Evolutionary conservation across 2,113 vertebrate species (phyloP).

Genomic region (Cololabis saira): DNA sequence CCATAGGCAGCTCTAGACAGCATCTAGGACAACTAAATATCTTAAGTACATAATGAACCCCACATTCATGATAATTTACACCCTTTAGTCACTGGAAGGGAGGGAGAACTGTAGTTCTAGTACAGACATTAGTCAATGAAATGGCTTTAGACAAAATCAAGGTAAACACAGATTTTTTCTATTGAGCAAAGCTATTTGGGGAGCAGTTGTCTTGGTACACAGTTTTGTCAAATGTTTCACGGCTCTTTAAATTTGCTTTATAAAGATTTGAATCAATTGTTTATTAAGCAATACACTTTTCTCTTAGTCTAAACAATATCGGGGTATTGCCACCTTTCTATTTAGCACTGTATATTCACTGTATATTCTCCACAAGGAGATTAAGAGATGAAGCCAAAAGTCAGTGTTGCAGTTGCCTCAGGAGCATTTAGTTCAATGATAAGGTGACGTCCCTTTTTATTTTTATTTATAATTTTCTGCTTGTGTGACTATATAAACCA

Average conservation of each 20-base stretch:
- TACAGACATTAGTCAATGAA: constrained; percentile 58
- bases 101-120: constrained; percentile 48
- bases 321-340: constrained; percentile 57
- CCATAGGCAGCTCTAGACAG: no score
- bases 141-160: constrained; percentile 72
- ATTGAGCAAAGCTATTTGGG: constrained; percentile 51
- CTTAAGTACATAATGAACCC: constrained; percentile 66
- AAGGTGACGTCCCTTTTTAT: constrained; percentile 64
- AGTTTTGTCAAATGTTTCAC: constrained; percentile 68
- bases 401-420: constrained; percentile 42
- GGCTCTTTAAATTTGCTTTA: constrained; percentile 68
- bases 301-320: constrained; percentile 52
- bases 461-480: no score
- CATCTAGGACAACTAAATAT: constrained; percentile 54
- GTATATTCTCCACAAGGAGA: constrained; percentile 70
- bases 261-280: constrained; percentile 61
- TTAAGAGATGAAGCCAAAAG: constrained; percentile 67
- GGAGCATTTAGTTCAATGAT: constrained; percentile 74
- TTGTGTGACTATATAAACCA: constrained; percentile 59
- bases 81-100: constrained; percentile 56
- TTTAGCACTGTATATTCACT: constrained; percentile 64
- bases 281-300: constrained; percentile 56
- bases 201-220: constrained; percentile 34
- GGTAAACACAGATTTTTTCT: constrained; percentile 64
- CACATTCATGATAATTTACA: constrained; percentile 68